Evolutionary conservation across 2,888 invertebrate species (phyloP), one percentile per base, ranked within the genome.

Genomic region (Cyclophora albipunctata): DNA sequence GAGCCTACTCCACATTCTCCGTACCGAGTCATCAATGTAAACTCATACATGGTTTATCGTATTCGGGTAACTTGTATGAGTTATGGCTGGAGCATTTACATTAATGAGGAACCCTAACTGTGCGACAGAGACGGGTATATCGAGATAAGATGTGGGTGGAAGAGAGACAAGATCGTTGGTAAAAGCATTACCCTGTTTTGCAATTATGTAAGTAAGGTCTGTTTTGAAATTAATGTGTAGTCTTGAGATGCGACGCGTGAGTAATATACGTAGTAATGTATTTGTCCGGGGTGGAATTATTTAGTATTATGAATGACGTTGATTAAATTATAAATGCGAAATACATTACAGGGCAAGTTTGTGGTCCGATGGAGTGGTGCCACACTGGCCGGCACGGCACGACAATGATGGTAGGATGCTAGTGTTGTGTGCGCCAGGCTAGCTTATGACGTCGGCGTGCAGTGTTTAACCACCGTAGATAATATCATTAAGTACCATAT

Each of bases 21-120:
- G 20, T 20, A 20, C 20, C 55, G 52, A 58, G 54, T 61, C 59
- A 64, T 49, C 47, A 59, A 55, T 58, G 50, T 53, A 55, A 58
- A 57, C 54, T 60, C 37, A 37, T 5, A 5, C 4, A 37, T 37
- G 37, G 4, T 4, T 37, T 37, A 37, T 37, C 37, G 37, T 37
- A 5, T 37, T 37, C 37, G 37, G 37, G 37, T 37, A 37, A 37
- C 37, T 37, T 5, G 5, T 37, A 62, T 71, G 71, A 71, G 56
- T 69, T 67, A 70, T 63, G 47, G 59, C 60, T 54, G 50, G 53
- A 44, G 52, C 54, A 59, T 59, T 59, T 64, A 64, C 63, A 66
- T 70, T 69, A 69, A 68, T 67, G 64, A 64, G 56, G 57, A 55
- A 55, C 52, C 54, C 56, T 51, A 63, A 52, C 55, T 64, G 53